phyloP scores from a whole-genome alignment of 1,140 invertebrate genomes.

The Drosophila sucinea region DNA sequence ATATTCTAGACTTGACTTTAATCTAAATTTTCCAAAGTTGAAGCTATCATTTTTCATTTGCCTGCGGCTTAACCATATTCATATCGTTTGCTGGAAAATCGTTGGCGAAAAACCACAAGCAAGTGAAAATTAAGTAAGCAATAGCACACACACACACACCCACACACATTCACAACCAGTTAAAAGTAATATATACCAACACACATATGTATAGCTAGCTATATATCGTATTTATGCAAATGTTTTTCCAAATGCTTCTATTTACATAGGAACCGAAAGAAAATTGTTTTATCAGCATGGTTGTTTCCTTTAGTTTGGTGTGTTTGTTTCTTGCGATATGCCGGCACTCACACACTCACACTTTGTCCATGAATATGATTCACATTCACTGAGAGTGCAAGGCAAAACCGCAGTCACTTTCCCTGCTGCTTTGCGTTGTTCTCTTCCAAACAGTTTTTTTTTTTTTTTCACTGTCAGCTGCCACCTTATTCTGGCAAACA shows the following conservation, averaged over 20 bases:
- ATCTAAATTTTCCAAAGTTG: conserved; percentile 3
- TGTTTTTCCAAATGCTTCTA: conserved; percentile 10
- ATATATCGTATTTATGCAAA: conserved; percentile 22
- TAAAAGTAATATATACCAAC: neutral
- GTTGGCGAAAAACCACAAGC: neutral
- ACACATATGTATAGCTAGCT: neutral
- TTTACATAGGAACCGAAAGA: conserved; percentile 22
- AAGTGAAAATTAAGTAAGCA: conserved; percentile 9
- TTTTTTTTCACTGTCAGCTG: conserved; percentile 16
- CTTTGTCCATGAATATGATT: conserved; percentile 29
- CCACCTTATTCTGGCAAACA: conserved; percentile 44
- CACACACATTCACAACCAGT: neutral
- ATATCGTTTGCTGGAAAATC: neutral
- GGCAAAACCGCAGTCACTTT: neutral
- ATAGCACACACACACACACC: neutral
- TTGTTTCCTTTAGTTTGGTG: neutral
- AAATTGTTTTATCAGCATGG: conserved; percentile 44
- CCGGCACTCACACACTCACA: neutral
- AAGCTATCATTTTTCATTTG: conserved; percentile 1
- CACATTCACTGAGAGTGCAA: conserved; percentile 17
- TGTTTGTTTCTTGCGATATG: conserved; percentile 3
- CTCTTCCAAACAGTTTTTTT: neutral
- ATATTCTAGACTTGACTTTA: conserved; percentile 3
- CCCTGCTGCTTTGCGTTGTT: neutral
- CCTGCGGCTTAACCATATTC: conserved; percentile 6